Evolutionary conservation across 2,113 vertebrate genomes (phyloP).

Genomic region (Corythoichthys intestinalis): DNA sequence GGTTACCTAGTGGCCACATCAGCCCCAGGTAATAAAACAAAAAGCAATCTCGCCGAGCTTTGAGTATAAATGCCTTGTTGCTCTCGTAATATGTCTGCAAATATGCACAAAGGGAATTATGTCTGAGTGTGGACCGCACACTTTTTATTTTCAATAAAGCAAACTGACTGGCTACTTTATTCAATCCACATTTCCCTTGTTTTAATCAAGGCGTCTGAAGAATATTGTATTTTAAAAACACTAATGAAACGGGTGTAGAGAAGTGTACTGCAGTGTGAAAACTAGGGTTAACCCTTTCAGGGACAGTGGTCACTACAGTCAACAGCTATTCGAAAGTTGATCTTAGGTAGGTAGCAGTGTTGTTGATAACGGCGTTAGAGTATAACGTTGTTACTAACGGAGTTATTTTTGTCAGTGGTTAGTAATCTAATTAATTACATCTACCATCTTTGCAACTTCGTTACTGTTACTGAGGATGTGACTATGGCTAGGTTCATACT

Average conservation of each 20-base stretch:
- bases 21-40: constrained; percentile 67
- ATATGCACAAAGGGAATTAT: constrained; percentile 36
- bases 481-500: no score
- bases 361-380: no score
- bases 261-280: neutral
- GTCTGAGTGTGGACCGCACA: constrained; percentile 30
- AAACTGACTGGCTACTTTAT: constrained; percentile 13
- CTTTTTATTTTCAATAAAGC: constrained; percentile 24
- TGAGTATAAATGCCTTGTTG: constrained; percentile 41
- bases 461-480: no score
- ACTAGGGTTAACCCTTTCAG: no score
- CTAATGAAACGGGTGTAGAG: neutral
- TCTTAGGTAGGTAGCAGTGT: no score
- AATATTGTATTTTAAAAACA: constrained; percentile 13
- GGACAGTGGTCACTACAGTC: no score
- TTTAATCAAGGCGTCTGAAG: neutral
- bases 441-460: no score
- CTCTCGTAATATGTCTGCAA: constrained; percentile 51
- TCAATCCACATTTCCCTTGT: constrained; percentile 8
- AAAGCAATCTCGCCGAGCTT: constrained; percentile 65
- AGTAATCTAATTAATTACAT: no score
- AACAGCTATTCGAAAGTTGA: no score
- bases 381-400: no score
- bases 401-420: no score
- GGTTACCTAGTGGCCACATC: constrained; percentile 53